Conservation (phyloP, 2,888 invertebrate genomes). For the Brachylomia viminalis region DNA sequence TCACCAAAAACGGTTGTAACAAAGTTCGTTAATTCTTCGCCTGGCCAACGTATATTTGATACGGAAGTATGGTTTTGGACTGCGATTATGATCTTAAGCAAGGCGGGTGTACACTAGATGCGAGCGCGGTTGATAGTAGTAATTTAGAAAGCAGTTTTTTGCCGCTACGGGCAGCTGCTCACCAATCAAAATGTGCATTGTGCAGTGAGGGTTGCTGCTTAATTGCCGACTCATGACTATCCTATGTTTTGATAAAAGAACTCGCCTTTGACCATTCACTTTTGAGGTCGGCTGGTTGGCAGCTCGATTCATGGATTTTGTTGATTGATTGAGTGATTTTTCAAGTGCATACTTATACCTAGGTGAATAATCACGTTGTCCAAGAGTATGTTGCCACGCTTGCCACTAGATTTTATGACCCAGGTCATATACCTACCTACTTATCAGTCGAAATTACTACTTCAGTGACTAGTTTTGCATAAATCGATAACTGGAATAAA, state of each 20-base stretch:
- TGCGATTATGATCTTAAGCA: slow-evolving; percentile 82
- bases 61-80: slow-evolving; percentile 80
- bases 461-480: slow-evolving; percentile 1
- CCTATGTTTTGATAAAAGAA: slow-evolving; percentile 74
- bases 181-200: slow-evolving; percentile 87
- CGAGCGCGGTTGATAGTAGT: slow-evolving; percentile 81
- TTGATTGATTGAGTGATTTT: slow-evolving; percentile 44
- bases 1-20: slow-evolving; percentile 57
- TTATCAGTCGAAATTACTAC: slow-evolving; percentile 7
- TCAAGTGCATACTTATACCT: slow-evolving; percentile 13
- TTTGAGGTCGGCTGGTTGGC: slow-evolving; percentile 42
- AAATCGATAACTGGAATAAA: neutral
- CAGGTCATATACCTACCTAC: neutral
- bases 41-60: slow-evolving; percentile 78
- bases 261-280: slow-evolving; percentile 60
- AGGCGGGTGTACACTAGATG: slow-evolving; percentile 78
- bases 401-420: neutral
- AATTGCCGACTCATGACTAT: slow-evolving; percentile 84
- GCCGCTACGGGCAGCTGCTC: slow-evolving; percentile 86
- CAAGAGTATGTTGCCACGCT: neutral
- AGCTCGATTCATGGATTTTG: slow-evolving; percentile 44
- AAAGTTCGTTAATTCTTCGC: slow-evolving; percentile 69
- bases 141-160: slow-evolving; percentile 88
- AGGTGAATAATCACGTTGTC: neutral
- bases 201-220: slow-evolving; percentile 82